These are phyloP conservation scores for Melieria crassipennis DNA, from an alignment of 2,888 invertebrate species.

Conservation along the genomic window DNA sequence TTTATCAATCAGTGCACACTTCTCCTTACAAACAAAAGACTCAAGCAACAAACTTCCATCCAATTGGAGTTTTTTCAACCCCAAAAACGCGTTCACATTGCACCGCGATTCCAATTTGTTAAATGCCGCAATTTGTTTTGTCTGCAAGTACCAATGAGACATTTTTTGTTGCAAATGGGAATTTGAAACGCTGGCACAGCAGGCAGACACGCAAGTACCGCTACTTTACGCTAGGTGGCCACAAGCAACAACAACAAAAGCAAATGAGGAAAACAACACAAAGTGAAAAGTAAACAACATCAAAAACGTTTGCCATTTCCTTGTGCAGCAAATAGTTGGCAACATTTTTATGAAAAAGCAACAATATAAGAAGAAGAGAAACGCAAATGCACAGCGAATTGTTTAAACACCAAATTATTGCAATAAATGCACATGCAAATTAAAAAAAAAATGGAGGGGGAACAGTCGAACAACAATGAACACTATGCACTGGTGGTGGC, in stretches of 20 bases:
- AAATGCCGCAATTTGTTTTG: too few species aligned
- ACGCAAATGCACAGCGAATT: slow-evolving; percentile 11
- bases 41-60: slow-evolving; percentile 26
- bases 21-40: slow-evolving; percentile 22
- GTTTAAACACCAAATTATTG: slow-evolving; percentile 37
- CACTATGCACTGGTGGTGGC: too few species aligned
- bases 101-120: too few species aligned
- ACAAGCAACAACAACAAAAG: neutral
- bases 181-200: neutral
- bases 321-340: too few species aligned
- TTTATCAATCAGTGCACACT: too few species aligned
- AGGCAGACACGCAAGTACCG: neutral
- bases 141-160: too few species aligned
- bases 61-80: slow-evolving; percentile 6
- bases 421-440: slow-evolving; percentile 11
- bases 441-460: slow-evolving; percentile 16
- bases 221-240: slow-evolving; percentile 44
- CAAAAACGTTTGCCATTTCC: too few species aligned
- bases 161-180: neutral
- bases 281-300: neutral
- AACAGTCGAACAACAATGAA: neutral
- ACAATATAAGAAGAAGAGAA: slow-evolving; percentile 17
- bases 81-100: neutral
- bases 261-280: slow-evolving; percentile 14
- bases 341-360: too few species aligned